Percentiles rank a stretch among this genome's conserved stretches.
These are phyloP conservation scores for Odontophorus gujanensis DNA, from an alignment of 2,113 vertebrate genomes.

Conservation along the genomic window DNA sequence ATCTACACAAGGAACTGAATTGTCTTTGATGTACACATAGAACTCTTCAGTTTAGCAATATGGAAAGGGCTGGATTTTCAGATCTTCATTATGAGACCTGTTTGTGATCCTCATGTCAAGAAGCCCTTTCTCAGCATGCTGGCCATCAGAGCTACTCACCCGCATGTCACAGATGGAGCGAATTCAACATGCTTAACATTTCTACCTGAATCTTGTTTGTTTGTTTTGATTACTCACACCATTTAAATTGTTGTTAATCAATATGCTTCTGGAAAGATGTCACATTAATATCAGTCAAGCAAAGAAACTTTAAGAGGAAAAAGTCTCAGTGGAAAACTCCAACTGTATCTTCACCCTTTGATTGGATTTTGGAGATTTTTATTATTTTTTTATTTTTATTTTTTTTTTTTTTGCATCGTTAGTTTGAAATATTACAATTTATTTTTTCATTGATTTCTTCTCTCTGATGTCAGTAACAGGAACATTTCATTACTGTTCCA, in stretches of 20 bases:
- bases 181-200: not conserved
- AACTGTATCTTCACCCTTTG: not conserved
- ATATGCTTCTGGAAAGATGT: not conserved
- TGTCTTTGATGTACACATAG: not conserved
- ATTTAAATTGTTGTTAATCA: not conserved
- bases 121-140: not conserved
- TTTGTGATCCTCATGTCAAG: not conserved
- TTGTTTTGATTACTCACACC: not conserved
- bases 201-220: not conserved
- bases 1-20: fast-evolving
- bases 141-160: not conserved
- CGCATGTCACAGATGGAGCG: not conserved
- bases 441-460: not conserved
- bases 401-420: not conserved
- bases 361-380: not conserved
- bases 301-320: not conserved
- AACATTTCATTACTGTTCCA: not conserved
- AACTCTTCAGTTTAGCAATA: not conserved
- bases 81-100: not conserved
- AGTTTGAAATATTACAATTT: not conserved
- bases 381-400: too few relatives aligned
- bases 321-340: fast-evolving
- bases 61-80: not conserved
- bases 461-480: not conserved
- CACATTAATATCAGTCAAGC: not conserved